Percentiles rank a stretch among this genome's conserved stretches.
Conservation (phyloP, 2,113 vertebrate species). For the Pteruthius melanotis region DNA sequence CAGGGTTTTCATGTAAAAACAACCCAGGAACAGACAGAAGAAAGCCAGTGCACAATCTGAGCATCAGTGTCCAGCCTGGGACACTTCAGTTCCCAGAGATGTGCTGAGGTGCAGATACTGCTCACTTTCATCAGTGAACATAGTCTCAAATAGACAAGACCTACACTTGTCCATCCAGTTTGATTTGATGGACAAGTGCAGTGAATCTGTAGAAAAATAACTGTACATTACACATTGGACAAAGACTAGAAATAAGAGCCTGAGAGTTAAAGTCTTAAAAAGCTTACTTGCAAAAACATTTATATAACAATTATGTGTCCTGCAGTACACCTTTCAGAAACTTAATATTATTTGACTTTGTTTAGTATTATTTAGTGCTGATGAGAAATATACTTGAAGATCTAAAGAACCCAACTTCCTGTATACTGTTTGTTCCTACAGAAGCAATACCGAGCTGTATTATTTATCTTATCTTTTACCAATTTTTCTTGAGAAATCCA, state of each 20-base stretch:
- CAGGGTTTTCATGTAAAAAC: neutral
- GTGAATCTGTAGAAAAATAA: neutral
- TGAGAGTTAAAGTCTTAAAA: neutral
- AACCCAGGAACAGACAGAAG: neutral
- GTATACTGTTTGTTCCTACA: neutral
- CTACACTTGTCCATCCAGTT: neutral
- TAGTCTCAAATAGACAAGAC: neutral
- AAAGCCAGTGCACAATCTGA: neutral
- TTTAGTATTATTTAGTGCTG: neutral
- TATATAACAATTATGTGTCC: neutral
- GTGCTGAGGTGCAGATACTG: neutral
- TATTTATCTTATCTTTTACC: neutral
- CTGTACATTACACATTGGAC: neutral
- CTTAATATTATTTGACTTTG: neutral
- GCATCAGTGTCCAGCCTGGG: neutral
- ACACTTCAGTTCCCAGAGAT: neutral
- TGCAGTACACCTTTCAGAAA: neutral
- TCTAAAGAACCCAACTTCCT: neutral
- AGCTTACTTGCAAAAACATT: neutral
- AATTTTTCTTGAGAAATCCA: neutral
- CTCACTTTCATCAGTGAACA: neutral
- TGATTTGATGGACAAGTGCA: neutral
- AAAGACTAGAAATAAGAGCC: neutral
- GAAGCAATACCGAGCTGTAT: neutral
- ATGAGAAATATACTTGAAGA: neutral